These are phyloP conservation scores for Mythimna vitellina DNA, from an alignment of 2,888 invertebrate species.

Conservation along the genomic window DNA sequence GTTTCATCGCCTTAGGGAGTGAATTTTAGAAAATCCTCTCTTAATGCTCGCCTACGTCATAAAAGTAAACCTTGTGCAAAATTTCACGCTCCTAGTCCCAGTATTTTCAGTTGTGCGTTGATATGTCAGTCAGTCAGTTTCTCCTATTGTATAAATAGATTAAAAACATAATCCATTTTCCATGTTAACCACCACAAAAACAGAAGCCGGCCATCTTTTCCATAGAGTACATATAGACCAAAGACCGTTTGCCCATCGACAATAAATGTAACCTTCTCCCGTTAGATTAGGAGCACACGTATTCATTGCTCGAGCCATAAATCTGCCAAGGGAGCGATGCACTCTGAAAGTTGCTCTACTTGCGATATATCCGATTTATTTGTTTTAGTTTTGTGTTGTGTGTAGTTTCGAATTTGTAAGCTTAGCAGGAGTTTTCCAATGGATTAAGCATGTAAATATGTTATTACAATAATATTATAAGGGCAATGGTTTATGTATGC, in stretches of 20 bases:
- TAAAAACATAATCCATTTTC: background rate
- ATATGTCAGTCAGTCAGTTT: too few species aligned
- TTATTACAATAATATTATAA: background rate
- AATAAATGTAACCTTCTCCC: slow-evolving; percentile 56
- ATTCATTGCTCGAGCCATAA: slow-evolving; percentile 53
- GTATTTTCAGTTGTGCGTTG: too few species aligned
- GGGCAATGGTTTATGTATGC: too few species aligned
- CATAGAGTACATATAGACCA: slow-evolving; percentile 12
- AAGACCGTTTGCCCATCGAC: slow-evolving; percentile 34
- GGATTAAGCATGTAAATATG: slow-evolving; percentile 5
- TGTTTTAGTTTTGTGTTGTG: background rate
- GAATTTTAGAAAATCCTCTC: too few species aligned
- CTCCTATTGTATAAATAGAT: too few species aligned
- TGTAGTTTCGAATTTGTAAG: slow-evolving; percentile 6
- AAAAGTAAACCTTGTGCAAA: too few species aligned
- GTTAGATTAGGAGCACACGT: slow-evolving; percentile 60
- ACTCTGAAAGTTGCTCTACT: slow-evolving; percentile 57
- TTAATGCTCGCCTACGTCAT: too few species aligned
- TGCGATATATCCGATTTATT: slow-evolving; percentile 25
- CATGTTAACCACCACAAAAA: background rate
- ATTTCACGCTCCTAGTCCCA: too few species aligned
- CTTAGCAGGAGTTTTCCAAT: background rate
- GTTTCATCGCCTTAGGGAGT: too few species aligned
- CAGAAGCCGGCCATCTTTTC: slow-evolving; percentile 32
- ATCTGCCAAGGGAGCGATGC: slow-evolving; percentile 48